Percentiles rank a stretch among this genome's conserved stretches.
phyloP scores from a whole-genome alignment of 2,888 invertebrate species.

The Nudaria mundana region DNA sequence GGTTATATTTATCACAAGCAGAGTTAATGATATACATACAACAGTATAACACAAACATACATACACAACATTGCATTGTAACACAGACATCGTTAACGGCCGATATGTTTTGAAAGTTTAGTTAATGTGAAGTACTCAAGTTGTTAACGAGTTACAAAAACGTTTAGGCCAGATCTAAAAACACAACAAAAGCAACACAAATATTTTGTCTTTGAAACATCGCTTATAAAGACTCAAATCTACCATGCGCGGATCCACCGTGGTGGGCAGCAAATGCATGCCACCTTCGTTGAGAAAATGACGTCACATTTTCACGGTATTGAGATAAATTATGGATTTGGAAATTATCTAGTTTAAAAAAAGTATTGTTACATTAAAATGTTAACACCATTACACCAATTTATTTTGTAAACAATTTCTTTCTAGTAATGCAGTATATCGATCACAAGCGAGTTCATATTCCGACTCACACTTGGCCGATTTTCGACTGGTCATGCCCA shows the following conservation, averaged over 20 bases:
- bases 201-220: slow-evolving; percentile 22
- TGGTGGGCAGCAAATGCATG: no score
- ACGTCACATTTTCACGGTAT: no score
- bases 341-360: no score
- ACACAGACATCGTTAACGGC: no score
- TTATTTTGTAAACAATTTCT: no score
- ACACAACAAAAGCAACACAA: slow-evolving; percentile 25
- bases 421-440: neutral
- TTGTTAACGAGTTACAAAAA: slow-evolving; percentile 27
- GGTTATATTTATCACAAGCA: slow-evolving; percentile 45
- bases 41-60: slow-evolving; percentile 20
- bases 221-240: slow-evolving; percentile 5
- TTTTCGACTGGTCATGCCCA: no score
- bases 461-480: no score
- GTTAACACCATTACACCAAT: no score
- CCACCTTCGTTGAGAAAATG: no score
- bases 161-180: slow-evolving; percentile 14
- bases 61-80: slow-evolving; percentile 16
- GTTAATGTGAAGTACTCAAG: slow-evolving; percentile 26
- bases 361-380: no score
- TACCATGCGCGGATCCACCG: no score
- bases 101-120: slow-evolving; percentile 11
- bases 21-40: slow-evolving; percentile 32
- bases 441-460: neutral
- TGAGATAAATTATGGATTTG: no score